These are phyloP conservation scores for Globodera ellingtonae DNA, from an alignment of 1,140 invertebrate species.

Conservation along the genomic window DNA sequence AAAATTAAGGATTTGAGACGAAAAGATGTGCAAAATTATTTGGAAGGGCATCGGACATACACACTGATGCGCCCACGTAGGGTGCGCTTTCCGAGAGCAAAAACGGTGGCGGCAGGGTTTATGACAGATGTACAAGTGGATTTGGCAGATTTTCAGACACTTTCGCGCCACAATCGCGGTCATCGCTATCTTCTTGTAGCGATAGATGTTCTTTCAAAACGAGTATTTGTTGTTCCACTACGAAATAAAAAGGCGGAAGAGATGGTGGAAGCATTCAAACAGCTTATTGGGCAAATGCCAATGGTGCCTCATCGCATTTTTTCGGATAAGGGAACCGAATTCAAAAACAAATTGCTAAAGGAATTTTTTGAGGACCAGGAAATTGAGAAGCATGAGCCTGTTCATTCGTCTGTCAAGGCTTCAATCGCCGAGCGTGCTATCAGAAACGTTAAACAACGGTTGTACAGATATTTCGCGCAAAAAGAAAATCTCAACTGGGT, in stretches of 20 bases:
- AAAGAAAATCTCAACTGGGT: conserved; percentile 1
- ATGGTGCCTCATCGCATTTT: too few relatives aligned
- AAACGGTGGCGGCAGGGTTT: too few relatives aligned
- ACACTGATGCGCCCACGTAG: background rate
- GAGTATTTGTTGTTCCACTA: background rate
- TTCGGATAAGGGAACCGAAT: background rate
- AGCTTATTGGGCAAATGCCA: background rate
- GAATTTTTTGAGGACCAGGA: background rate
- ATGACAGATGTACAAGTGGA: too few relatives aligned
- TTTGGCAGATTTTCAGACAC: background rate
- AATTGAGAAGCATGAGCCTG: background rate
- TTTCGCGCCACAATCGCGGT: conserved; percentile 2
- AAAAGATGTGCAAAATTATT: too few relatives aligned
- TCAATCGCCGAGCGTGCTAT: background rate
- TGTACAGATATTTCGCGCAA: conserved; percentile 8
- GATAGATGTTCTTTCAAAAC: conserved; percentile 9
- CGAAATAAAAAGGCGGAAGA: background rate
- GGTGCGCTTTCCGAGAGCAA: too few relatives aligned
- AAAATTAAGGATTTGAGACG: too few relatives aligned
- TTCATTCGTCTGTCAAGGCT: background rate
- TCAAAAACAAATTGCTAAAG: background rate
- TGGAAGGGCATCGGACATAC: too few relatives aligned
- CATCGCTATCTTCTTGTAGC: conserved; percentile 9
- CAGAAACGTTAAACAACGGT: conserved; percentile 3
- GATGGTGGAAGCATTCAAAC: conserved; percentile 8